Conservation (phyloP, 2,797 vertebrate species). For the Nyctalus aviator region DNA sequence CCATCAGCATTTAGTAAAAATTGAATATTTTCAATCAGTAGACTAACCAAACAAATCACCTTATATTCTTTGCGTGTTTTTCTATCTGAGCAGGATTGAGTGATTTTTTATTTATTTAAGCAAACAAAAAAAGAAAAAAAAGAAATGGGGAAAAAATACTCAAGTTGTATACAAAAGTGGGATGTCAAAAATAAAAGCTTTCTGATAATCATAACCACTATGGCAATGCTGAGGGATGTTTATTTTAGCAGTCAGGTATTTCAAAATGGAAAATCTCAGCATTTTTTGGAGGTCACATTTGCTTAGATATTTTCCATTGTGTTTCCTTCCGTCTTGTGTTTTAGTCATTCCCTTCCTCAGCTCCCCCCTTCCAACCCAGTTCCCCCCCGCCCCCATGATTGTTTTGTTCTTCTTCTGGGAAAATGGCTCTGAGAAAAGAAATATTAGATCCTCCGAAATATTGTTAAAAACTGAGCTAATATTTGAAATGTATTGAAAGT, state of each 20-base stretch:
- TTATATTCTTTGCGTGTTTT: constrained; percentile 68
- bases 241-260: constrained; percentile 61
- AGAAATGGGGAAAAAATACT: not conserved
- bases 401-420: constrained; percentile 16
- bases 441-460: constrained; percentile 22
- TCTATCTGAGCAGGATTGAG: constrained; percentile 54
- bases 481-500: constrained; percentile 60
- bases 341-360: not conserved
- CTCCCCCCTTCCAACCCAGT: accelerated
- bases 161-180: constrained; percentile 56
- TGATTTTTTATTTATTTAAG: constrained; percentile 45
- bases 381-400: not conserved
- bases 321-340: not conserved
- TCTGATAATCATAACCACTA: constrained; percentile 43
- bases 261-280: constrained; percentile 48
- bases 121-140: not conserved
- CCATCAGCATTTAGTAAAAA: constrained; percentile 66
- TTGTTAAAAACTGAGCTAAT: constrained; percentile 54
- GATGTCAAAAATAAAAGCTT: constrained; percentile 65
- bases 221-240: not conserved
- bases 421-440: constrained; percentile 36
- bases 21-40: constrained; percentile 70
- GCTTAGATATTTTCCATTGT: constrained; percentile 38
- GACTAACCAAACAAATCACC: constrained; percentile 72
- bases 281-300: constrained; percentile 16